Evolutionary conservation across 2,113 vertebrate genomes (phyloP), one percentile per base, ranked within the genome.

Genomic region (Mormyrus lacerda): DNA sequence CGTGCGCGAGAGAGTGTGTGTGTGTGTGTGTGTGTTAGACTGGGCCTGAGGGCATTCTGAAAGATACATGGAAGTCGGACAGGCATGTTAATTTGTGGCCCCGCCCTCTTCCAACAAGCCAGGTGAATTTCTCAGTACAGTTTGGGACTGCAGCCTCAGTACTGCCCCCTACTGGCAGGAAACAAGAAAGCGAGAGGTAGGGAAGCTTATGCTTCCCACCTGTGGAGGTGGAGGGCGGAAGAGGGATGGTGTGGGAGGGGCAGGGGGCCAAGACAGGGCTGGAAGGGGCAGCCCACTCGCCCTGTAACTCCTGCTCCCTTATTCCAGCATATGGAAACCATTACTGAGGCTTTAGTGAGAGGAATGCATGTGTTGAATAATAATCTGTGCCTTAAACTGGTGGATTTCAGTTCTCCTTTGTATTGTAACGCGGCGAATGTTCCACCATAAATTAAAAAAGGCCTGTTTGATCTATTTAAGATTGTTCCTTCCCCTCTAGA

Each of bases 331-430:
- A 93, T 96, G 95, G 95, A 95, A 96, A 93, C 90, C 92, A 95
- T 96, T 95, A 95, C 55, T 50, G 90, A 92, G 93, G 93, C 92
- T 95, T 94, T 86, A 91, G 92, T 89, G 92, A 93, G 93, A 92
- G 93, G 93, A 95, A 95, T 94, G 94, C 93, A 94, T 93, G 94
- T 93, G 94, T 94, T 94, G 94, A 95, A 95, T 95, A 94, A 92
- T 94, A 96, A 96, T 94, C 91, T 83, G 91, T 85, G 91, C 93
- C 90, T 94, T 92, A 93, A 95, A 94, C 92, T 91, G 91, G 91
- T 91, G 91, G 93, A 94, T 93, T 94, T 89, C 86, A 91, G 89
- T 89, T 91, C 91, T 91, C 92, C 90, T 94, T 94, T 94, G 94
- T 94, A 93, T 94, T 91, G 83, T 93, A 93, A 93, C 92, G 91